Percentiles rank a stretch among this genome's conserved stretches.
These are phyloP conservation scores for Hypotaenidia okinawae DNA, from an alignment of 2,797 vertebrate genomes.

Conservation along the genomic window DNA sequence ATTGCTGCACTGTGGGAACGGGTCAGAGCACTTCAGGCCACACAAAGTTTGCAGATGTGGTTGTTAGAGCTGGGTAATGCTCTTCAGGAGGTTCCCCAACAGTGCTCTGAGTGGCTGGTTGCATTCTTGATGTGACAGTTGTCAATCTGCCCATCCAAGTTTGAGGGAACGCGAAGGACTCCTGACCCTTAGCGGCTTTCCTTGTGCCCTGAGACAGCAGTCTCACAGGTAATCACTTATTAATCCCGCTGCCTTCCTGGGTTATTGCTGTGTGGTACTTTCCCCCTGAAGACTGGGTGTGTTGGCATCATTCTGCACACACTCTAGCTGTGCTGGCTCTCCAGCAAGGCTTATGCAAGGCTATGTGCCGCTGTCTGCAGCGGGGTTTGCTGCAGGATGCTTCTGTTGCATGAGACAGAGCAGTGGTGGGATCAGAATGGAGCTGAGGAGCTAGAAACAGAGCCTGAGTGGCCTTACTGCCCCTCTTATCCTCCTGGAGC, in stretches of 20 bases:
- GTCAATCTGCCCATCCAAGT: neutral
- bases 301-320: neutral
- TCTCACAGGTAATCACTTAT: neutral
- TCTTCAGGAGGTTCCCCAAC: neutral
- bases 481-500: neutral
- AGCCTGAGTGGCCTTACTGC: neutral
- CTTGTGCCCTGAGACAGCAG: neutral
- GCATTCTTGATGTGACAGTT: neutral
- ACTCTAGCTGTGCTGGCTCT: neutral
- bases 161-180: neutral
- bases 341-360: neutral
- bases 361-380: neutral
- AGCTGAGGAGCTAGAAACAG: neutral
- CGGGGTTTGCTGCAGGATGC: neutral
- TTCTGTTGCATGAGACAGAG: neutral
- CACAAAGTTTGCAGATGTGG: neutral
- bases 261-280: neutral
- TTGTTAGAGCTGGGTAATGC: neutral
- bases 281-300: neutral
- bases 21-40: neutral
- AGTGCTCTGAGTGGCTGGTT: neutral
- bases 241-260: neutral
- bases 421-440: neutral
- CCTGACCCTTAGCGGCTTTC: neutral
- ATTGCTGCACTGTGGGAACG: neutral